Conservation (phyloP, 2,113 vertebrate species). For the Triplophysa siluroides region DNA sequence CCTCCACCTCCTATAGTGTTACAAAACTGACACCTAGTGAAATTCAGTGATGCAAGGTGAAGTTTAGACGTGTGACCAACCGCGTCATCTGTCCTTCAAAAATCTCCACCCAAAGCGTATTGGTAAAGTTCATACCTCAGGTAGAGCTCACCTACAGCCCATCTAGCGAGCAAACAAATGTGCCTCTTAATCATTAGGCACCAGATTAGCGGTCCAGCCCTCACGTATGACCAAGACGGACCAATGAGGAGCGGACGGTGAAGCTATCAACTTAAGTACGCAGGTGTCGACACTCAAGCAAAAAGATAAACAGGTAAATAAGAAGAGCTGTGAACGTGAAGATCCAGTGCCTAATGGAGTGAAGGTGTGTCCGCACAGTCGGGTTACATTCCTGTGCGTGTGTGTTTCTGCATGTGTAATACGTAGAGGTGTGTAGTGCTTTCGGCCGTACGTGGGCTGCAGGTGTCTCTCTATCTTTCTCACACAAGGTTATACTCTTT, state of each 20-base stretch:
- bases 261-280: conserved; percentile 31
- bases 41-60: conserved; percentile 66
- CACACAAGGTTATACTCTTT: conserved; percentile 99
- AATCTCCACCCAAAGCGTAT: conserved; percentile 13
- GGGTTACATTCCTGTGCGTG: conserved; percentile 27
- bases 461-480: conserved; percentile 61
- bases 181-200: conserved; percentile 23
- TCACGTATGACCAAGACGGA: conserved; percentile 12
- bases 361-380: conserved; percentile 39
- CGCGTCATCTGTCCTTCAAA: conserved; percentile 38
- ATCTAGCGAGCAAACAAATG: conserved; percentile 25
- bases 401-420: conserved; percentile 49
- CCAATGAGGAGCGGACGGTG: conserved; percentile 22
- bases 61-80: conserved; percentile 39
- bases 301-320: conserved; percentile 45
- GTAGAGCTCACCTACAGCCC: conserved; percentile 38
- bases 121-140: conserved; percentile 12
- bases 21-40: conserved; percentile 61
- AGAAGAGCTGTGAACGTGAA: conserved; percentile 34
- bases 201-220: conserved; percentile 23
- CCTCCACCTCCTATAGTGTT: conserved; percentile 48
- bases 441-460: conserved; percentile 57
- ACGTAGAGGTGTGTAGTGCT: conserved; percentile 62
- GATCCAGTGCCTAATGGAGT: conserved; percentile 48
- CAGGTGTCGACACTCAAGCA: conserved; percentile 16